Conservation (phyloP, 2,113 vertebrate genomes). For the Microcebus ravelobensis region DNA sequence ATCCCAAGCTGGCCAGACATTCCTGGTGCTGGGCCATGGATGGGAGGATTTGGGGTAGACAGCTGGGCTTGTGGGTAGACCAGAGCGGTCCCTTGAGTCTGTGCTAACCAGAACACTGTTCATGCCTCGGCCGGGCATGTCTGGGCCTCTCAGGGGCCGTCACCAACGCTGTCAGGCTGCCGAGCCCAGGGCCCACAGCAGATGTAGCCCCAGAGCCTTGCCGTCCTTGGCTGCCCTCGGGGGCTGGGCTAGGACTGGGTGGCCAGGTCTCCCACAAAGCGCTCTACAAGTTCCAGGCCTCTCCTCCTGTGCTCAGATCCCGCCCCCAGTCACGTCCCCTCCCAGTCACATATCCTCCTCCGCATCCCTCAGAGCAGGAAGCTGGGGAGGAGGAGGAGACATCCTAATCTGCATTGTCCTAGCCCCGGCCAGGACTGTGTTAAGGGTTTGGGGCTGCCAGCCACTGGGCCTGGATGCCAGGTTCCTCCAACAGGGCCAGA, state of each 20-base stretch:
- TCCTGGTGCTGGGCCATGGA: conserved; percentile 44
- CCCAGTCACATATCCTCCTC: conserved; percentile 52
- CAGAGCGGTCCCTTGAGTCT: conserved; percentile 46
- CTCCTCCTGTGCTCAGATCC: conserved; percentile 54
- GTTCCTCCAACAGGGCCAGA: conserved; percentile 60
- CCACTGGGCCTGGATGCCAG: conserved; percentile 47
- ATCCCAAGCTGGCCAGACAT: conserved; percentile 62
- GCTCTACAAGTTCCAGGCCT: conserved; percentile 76
- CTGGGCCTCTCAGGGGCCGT: conserved; percentile 33
- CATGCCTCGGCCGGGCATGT: conserved; percentile 29
- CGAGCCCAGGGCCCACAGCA: conserved; percentile 8
- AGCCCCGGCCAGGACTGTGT: conserved; percentile 50
- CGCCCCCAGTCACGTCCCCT: conserved; percentile 37
- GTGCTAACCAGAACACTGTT: conserved; percentile 50
- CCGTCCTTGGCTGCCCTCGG: conserved; percentile 57
- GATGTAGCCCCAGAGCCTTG: conserved; percentile 47
- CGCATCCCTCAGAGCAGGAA: conserved; percentile 61
- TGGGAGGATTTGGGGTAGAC: conserved; percentile 72
- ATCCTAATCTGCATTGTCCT: conserved; percentile 50
- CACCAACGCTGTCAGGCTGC: not conserved
- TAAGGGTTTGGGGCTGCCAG: conserved; percentile 54
- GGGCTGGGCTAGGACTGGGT: conserved; percentile 47
- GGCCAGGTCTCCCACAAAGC: conserved; percentile 73
- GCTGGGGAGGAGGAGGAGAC: conserved; percentile 10
- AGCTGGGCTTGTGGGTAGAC: conserved; percentile 72